Conservation (phyloP, 2,113 vertebrate genomes). For the Numida meleagris region DNA sequence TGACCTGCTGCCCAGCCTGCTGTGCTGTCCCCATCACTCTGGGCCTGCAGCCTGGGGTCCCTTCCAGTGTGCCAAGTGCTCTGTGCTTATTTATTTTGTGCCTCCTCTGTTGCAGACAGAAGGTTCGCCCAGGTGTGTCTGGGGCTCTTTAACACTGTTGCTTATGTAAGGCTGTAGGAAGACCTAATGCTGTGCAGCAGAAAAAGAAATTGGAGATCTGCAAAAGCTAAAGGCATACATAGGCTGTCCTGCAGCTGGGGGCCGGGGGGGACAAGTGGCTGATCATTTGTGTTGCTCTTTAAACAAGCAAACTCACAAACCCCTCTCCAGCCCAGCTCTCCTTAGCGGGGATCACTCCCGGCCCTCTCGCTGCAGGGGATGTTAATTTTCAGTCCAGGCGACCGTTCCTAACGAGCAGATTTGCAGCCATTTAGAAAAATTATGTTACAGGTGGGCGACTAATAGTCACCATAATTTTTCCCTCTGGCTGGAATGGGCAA, state of each 20-base stretch:
- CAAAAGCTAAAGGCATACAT: not conserved
- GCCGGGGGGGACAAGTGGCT: not conserved
- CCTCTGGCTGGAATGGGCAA: not conserved
- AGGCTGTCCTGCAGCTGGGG: not conserved
- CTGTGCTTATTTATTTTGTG: rapidly evolving
- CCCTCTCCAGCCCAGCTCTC: rapidly evolving
- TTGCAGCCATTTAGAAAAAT: not conserved
- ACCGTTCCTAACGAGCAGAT: not conserved
- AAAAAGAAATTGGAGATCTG: not conserved
- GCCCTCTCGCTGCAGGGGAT: not conserved
- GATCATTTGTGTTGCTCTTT: not conserved
- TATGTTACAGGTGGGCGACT: not conserved
- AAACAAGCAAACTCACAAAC: not conserved
- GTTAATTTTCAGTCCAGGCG: not conserved
- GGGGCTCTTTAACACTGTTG: not conserved
- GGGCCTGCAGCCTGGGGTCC: not conserved
- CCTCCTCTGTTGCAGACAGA: not conserved
- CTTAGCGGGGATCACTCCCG: not conserved
- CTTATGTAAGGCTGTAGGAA: not conserved
- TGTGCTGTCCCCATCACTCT: rapidly evolving
- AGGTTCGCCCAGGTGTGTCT: not conserved
- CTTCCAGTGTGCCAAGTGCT: rapidly evolving
- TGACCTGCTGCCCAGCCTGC: rapidly evolving
- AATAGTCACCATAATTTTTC: not conserved
- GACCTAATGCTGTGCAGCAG: not conserved